phyloP scores from a whole-genome alignment of 2,888 invertebrate species.

The Zele albiditarsus region DNA sequence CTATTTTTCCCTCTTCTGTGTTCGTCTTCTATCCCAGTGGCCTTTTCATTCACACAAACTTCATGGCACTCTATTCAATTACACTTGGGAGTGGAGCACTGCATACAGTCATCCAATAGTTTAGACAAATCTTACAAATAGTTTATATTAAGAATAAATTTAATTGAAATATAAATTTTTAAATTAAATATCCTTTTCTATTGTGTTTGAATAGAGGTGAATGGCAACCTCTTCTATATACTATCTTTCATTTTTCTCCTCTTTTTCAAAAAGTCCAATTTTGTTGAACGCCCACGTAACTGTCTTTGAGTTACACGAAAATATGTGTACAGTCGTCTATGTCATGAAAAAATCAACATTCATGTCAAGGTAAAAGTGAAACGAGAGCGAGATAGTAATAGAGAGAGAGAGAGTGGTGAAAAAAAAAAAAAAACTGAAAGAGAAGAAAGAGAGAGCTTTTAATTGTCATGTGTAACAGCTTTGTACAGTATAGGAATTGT shows the following conservation, averaged over 20 bases:
- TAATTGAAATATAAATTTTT: slow-evolving; percentile 41
- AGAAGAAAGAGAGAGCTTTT: background rate
- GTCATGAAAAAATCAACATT: slow-evolving; percentile 34
- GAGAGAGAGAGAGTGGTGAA: background rate
- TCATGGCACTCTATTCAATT: slow-evolving; percentile 64
- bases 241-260: slow-evolving; percentile 19
- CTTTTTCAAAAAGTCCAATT: slow-evolving; percentile 25
- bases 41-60: slow-evolving; percentile 38
- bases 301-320: slow-evolving; percentile 9
- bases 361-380: slow-evolving; percentile 15
- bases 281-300: background rate
- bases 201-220: too few relatives aligned
- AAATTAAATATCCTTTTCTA: too few relatives aligned
- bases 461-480: slow-evolving; percentile 13
- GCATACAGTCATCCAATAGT: slow-evolving; percentile 41
- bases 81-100: slow-evolving; percentile 57
- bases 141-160: background rate
- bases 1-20: slow-evolving; percentile 25
- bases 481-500: slow-evolving; percentile 1
- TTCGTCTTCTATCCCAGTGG: slow-evolving; percentile 23
- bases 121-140: slow-evolving; percentile 26
- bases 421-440: background rate
- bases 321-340: background rate
- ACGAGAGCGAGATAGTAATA: background rate
- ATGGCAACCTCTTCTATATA: too few relatives aligned